Conservation (phyloP, 2,113 vertebrate species). For the Myodes glareolus region DNA sequence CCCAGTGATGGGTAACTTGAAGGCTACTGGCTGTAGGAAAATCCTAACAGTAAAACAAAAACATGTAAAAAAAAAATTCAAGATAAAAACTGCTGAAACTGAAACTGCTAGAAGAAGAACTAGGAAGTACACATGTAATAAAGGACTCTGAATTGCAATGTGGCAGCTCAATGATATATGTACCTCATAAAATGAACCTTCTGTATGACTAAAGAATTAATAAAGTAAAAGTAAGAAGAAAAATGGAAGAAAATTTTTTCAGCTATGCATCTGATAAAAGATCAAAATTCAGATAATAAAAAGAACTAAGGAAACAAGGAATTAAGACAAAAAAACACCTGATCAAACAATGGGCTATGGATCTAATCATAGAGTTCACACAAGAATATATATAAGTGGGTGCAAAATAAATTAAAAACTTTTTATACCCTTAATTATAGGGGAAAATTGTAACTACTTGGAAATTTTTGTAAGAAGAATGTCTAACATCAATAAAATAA, state of each 20-base stretch:
- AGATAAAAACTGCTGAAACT: no score
- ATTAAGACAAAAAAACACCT: not conserved
- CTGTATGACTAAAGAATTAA: not conserved
- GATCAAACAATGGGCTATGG: not conserved
- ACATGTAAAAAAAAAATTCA: not conserved
- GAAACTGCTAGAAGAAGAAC: not conserved
- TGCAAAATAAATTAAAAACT: not conserved
- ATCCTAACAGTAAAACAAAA: not conserved
- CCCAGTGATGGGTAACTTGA: no score
- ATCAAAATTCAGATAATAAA: not conserved
- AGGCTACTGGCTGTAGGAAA: no score
- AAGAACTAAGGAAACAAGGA: not conserved
- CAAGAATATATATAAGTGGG: not conserved
- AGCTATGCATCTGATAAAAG: not conserved
- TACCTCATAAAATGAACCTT: not conserved
- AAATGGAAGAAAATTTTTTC: not conserved
- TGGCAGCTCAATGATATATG: not conserved
- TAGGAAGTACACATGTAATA: not conserved
- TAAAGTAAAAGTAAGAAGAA: not conserved
- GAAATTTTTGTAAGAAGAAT: not conserved
- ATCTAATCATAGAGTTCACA: not conserved
- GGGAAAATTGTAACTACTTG: not conserved
- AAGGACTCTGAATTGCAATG: not conserved
- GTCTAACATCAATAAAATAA: not conserved
- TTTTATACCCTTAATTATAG: not conserved